Percentiles rank a stretch among this genome's conserved stretches.
These are phyloP conservation scores for Sinosuthora webbiana DNA, from an alignment of 2,113 vertebrate genomes.

Conservation along the genomic window DNA sequence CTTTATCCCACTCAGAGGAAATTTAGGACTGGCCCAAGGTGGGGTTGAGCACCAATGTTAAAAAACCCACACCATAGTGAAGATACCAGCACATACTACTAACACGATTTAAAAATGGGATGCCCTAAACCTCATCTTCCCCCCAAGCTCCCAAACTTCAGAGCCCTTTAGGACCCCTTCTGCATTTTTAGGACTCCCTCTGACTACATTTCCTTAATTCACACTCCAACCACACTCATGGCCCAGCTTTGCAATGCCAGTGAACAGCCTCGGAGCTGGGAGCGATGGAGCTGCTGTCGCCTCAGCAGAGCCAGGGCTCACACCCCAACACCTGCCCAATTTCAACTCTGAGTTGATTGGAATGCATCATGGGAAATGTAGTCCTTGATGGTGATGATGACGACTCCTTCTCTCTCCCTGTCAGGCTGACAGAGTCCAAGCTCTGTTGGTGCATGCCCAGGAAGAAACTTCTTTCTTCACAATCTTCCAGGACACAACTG, in stretches of 20 bases:
- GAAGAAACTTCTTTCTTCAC: background rate
- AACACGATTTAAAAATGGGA: background rate
- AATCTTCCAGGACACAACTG: background rate
- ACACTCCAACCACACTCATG: background rate
- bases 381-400: background rate
- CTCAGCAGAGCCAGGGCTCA: background rate
- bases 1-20: background rate
- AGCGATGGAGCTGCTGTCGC: rapidly evolving
- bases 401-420: background rate
- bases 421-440: rapidly evolving
- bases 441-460: background rate
- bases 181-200: background rate
- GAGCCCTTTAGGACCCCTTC: background rate
- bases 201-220: background rate
- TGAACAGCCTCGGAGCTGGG: background rate
- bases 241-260: background rate
- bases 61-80: background rate
- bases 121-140: background rate
- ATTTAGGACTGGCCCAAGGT: background rate
- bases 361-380: background rate
- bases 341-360: background rate
- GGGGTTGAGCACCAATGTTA: background rate
- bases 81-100: background rate
- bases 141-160: background rate
- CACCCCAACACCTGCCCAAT: background rate